Percentiles rank a stretch among this genome's conserved stretches.
Conservation (phyloP, 2,888 invertebrate genomes). For the Drosophila tripunctata region DNA sequence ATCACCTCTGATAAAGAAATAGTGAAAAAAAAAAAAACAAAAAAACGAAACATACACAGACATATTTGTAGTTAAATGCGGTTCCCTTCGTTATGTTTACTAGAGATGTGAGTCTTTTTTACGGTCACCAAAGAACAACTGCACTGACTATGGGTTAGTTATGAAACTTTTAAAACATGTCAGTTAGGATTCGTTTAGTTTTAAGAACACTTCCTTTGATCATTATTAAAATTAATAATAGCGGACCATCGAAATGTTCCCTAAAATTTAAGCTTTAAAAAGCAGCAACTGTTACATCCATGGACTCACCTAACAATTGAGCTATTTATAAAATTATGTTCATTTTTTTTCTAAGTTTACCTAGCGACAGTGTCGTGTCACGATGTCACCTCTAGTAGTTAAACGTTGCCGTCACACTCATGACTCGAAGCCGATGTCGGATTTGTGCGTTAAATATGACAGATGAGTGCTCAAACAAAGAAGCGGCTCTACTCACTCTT, state of each 20-base stretch:
- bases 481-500: background rate
- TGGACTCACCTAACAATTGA: too few relatives aligned
- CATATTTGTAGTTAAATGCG: constrained; percentile 8
- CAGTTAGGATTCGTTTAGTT: too few relatives aligned
- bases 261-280: too few relatives aligned
- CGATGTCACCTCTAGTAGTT: constrained; percentile 14
- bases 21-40: constrained; percentile 27
- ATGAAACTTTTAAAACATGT: too few relatives aligned
- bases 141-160: too few relatives aligned
- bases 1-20: constrained; percentile 64
- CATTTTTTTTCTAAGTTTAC: background rate
- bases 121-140: too few relatives aligned
- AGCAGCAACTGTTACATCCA: too few relatives aligned
- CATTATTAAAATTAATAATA: too few relatives aligned
- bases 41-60: too few relatives aligned
- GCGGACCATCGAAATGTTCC: too few relatives aligned
- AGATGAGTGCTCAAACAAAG: constrained; percentile 59
- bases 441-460: constrained; percentile 68
- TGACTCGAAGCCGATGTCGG: constrained; percentile 33
- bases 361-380: background rate
- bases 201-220: too few relatives aligned
- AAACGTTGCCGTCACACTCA: constrained; percentile 15
- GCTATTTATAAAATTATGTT: background rate
- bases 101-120: constrained; percentile 4
- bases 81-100: background rate